Evolutionary conservation across 2,113 vertebrate genomes (phyloP), one percentile per base, ranked within the genome.

Genomic region (Zosterops japonicus): DNA sequence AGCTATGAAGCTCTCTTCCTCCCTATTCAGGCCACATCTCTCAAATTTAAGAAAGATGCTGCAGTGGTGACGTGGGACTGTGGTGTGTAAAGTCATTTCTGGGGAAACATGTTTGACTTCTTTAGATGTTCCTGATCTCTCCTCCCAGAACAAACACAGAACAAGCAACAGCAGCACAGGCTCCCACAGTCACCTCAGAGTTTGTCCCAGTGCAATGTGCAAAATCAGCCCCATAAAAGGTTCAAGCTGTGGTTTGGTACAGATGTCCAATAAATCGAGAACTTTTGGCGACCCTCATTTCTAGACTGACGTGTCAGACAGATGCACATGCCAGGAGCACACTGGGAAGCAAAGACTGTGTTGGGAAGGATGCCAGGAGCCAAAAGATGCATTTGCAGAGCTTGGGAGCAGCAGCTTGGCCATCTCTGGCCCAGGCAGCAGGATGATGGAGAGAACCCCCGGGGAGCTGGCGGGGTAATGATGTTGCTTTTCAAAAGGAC

Each of bases 291-390:
- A 89, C 86, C 83, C 44, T 81, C 42, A 3, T 86, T 95, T 83
- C 92, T 50, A 61, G 76, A 65, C 85, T 92, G 88, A 77, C 68
- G 15, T 67, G 76, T 85, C 94, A 94, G 95, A 83, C 92, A 63
- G 94, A 68, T 47, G 69, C 76, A 46, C 56, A 3, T 70, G 94
- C 95, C 94, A 94, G 95, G 27, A 93, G 42, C 94, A 80, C 25
- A 6, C 83, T 90, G 89, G 76, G 86, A 91, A 77, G 93, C 87
- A 86, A 76, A 72, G 71, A 1, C 76, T 20, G 63, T 22, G 7
- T 55, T 92, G 94, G 95, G 94, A 83, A 25, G 2, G 24, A 11
- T 55, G 86, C 94, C 94, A 89, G 83, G 83, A 89, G 83, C 75
- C 39, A 49, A 11, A 47, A 11, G 94, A 86, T 46, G 71, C 63